A percentile compares a stretch with the other conserved stretches of the same genome.
These are phyloP conservation scores for Macaria liturata DNA, from an alignment of 2,888 invertebrate species.

Conservation along the genomic window DNA sequence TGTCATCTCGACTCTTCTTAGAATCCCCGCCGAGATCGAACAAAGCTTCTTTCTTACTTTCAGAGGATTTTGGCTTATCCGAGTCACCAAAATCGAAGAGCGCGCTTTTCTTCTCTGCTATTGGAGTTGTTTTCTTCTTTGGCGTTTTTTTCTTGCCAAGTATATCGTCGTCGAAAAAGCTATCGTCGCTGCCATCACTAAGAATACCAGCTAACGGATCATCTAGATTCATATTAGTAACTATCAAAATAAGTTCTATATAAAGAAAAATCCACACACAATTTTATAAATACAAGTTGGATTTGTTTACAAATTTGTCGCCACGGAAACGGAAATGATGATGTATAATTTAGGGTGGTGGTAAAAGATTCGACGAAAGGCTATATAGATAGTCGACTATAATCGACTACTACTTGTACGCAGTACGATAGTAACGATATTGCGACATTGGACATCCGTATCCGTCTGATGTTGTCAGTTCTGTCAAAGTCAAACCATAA, in stretches of 20 bases:
- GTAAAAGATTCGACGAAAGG: no score
- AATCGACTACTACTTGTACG: slow-evolving; percentile 10
- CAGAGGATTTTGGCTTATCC: slow-evolving; percentile 43
- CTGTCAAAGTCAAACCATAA: slow-evolving; percentile 10
- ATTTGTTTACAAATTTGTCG: slow-evolving; percentile 59
- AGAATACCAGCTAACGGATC: slow-evolving; percentile 86
- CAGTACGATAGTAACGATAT: no score
- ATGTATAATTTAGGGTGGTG: no score
- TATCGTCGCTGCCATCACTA: slow-evolving; percentile 88
- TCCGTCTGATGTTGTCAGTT: slow-evolving; percentile 5
- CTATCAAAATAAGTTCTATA: slow-evolving; percentile 6
- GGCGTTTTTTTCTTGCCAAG: slow-evolving; percentile 68
- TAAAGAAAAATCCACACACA: neutral
- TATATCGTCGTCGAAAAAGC: slow-evolving; percentile 87
- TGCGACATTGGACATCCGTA: neutral
- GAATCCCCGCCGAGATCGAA: slow-evolving; percentile 49
- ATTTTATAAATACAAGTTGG: neutral
- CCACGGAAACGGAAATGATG: slow-evolving; percentile 55
- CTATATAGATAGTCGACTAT: no score
- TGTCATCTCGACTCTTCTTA: slow-evolving; percentile 35
- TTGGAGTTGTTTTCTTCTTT: slow-evolving; percentile 59
- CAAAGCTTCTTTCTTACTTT: slow-evolving; percentile 47
- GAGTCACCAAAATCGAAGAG: slow-evolving; percentile 65
- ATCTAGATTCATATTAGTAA: slow-evolving; percentile 83
- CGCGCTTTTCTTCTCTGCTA: slow-evolving; percentile 63